phyloP scores from a whole-genome alignment of 2,888 invertebrate genomes.

The Lutraria lutraria region DNA sequence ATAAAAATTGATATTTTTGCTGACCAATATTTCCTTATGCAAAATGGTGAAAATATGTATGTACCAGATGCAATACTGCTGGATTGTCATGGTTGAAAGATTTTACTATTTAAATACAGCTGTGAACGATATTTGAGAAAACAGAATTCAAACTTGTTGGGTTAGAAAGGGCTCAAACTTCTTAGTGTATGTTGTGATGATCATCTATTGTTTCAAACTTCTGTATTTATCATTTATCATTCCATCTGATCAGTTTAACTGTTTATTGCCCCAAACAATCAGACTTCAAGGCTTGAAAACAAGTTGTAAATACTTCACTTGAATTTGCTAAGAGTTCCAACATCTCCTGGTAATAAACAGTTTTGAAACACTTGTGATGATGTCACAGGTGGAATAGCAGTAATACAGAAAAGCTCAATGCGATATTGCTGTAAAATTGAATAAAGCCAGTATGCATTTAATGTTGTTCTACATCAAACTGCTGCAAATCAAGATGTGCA shows the following conservation, averaged over 20 bases:
- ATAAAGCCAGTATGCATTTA: background rate
- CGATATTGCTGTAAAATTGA: background rate
- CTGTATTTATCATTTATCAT: background rate
- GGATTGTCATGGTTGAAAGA: too few relatives aligned
- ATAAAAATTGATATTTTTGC: too few relatives aligned
- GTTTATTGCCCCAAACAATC: background rate
- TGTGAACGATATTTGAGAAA: too few relatives aligned
- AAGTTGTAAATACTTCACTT: slow-evolving; percentile 14
- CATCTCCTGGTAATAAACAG: background rate
- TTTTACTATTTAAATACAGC: too few relatives aligned
- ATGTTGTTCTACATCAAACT: background rate
- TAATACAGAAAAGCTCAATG: background rate
- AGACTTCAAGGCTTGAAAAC: background rate
- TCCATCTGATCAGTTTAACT: background rate
- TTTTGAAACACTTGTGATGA: background rate
- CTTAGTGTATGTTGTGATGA: too few relatives aligned
- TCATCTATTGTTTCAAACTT: background rate
- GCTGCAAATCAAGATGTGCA: background rate
- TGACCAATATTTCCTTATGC: too few relatives aligned
- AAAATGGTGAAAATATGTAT: too few relatives aligned
- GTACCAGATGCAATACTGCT: too few relatives aligned
- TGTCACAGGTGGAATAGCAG: background rate
- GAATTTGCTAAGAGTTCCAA: background rate
- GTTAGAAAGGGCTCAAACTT: too few relatives aligned
- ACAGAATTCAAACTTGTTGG: too few relatives aligned